Evolutionary conservation across 2,113 vertebrate species (phyloP), one percentile per base, ranked within the genome.

Genomic region (Urocolius indicus): DNA sequence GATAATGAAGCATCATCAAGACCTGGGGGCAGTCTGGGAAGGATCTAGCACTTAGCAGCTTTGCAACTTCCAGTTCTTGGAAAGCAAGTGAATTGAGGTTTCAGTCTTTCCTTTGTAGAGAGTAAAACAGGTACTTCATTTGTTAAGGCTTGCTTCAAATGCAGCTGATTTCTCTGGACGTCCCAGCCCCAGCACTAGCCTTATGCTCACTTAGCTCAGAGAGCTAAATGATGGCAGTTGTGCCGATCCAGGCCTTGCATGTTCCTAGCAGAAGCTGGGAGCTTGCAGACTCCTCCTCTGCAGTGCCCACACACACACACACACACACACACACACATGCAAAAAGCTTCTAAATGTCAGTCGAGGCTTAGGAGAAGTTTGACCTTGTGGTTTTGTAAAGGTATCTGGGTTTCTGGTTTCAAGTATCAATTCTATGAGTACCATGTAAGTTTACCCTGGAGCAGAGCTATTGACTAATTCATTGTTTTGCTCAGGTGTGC

Each of bases 381-480:
- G 84, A 96, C 75, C 84, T 77, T 27, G 1, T 19, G 68, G 66
- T 83, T 82, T 82, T 83, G 67, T 65, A 68, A 55, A 94, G 58
- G 61, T 7, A 29, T 43, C n/a, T 29, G 41, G 63, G 95, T 90
- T 74, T 97, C 95, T 88, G 66, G 69, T 97, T 97, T 93, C 96
- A 82, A 26, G 59, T 71, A 83, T 94, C 90, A 51, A 32, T 97
- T 96, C 89, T 93, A 84, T 66, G 84, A 94, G 84, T 61, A 84
- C 94, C 79, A 6, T 90, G 93, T 96, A 96, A 97, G 78, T 77
- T 86, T 95, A 96, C 75, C 95, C 92, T 32, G 41, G 43, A 90
- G 84, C 75, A 81, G 46, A 96, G 84, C 66, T 96, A 54, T 89
- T 97, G 76, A 94, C 32, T 97, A 95, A 97, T 96, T 97, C 78